phyloP scores from a whole-genome alignment of 1,140 invertebrate species.

The Zaprionus ghesquierei region DNA sequence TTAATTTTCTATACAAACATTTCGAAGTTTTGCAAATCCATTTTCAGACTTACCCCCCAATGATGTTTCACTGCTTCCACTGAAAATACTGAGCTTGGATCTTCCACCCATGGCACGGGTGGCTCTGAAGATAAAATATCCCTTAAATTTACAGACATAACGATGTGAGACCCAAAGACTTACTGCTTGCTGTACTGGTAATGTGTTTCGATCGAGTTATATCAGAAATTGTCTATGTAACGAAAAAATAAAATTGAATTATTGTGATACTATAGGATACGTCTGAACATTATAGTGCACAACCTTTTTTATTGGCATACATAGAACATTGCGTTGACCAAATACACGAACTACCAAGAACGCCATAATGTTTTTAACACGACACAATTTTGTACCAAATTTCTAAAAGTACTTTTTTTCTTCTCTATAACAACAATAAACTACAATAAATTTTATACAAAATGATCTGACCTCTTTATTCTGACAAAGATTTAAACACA shows the following conservation, averaged over 20 bases:
- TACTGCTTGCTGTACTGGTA: not conserved
- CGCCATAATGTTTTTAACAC: too few species aligned
- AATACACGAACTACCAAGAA: not conserved
- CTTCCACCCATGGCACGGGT: conserved; percentile 17
- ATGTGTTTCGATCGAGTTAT: not conserved
- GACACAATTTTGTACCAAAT: not conserved
- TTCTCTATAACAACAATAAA: too few species aligned
- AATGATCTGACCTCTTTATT: too few species aligned
- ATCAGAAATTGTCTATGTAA: not conserved
- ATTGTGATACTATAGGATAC: not conserved
- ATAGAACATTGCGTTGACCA: too few species aligned
- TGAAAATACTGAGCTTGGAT: conserved; percentile 29
- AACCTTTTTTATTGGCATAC: not conserved
- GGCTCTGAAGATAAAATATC: conserved; percentile 4
- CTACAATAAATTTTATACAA: too few species aligned
- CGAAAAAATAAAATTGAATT: not conserved
- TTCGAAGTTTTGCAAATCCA: not conserved
- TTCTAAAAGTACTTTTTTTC: not conserved
- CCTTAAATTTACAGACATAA: not conserved
- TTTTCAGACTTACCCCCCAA: conserved; percentile 51
- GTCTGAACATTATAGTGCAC: not conserved
- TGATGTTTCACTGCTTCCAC: conserved; percentile 27
- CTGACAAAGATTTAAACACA: not conserved
- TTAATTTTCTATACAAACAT: not conserved
- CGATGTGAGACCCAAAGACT: not conserved